Percentiles rank a stretch among this genome's conserved stretches.
phyloP scores from a whole-genome alignment of 2,888 invertebrate genomes.

The Andrena chrysosceles region DNA sequence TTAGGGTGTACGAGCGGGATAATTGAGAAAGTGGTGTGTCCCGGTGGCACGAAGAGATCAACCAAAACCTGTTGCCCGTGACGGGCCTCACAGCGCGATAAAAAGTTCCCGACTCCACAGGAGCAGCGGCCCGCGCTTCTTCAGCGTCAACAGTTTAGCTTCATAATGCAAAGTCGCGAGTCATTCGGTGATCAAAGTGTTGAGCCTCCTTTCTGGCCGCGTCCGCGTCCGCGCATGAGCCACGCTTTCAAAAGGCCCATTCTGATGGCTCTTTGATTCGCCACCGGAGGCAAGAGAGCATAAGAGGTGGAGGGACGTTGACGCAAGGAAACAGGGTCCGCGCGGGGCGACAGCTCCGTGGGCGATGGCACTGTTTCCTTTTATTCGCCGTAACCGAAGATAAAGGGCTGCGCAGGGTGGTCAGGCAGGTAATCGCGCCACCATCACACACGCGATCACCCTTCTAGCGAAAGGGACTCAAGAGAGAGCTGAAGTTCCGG shows the following conservation, averaged over 20 bases:
- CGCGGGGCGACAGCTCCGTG: slow-evolving; percentile 46
- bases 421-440: slow-evolving; percentile 3
- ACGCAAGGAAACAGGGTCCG: slow-evolving; percentile 63
- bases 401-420: slow-evolving; percentile 36
- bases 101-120: slow-evolving; percentile 73
- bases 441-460: slow-evolving; percentile 1
- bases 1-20: slow-evolving; percentile 45
- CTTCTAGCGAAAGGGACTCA: background rate
- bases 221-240: slow-evolving; percentile 29
- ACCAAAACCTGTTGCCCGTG: slow-evolving; percentile 75
- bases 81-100: slow-evolving; percentile 80
- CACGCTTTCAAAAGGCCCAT: slow-evolving; percentile 62
- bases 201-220: slow-evolving; percentile 57
- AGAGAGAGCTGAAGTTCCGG: background rate
- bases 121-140: slow-evolving; percentile 77
- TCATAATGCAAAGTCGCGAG: slow-evolving; percentile 79
- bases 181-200: slow-evolving; percentile 81
- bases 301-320: slow-evolving; percentile 60
- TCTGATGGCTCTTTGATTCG: slow-evolving; percentile 69
- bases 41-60: slow-evolving; percentile 49
- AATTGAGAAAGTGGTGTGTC: slow-evolving; percentile 52
- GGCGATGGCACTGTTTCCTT: slow-evolving; percentile 46
- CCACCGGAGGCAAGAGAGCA: slow-evolving; percentile 42
- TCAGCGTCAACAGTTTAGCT: slow-evolving; percentile 78
- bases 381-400: slow-evolving; percentile 36